phyloP scores from a whole-genome alignment of 2,113 vertebrate genomes.

The Heterocephalus glaber region DNA sequence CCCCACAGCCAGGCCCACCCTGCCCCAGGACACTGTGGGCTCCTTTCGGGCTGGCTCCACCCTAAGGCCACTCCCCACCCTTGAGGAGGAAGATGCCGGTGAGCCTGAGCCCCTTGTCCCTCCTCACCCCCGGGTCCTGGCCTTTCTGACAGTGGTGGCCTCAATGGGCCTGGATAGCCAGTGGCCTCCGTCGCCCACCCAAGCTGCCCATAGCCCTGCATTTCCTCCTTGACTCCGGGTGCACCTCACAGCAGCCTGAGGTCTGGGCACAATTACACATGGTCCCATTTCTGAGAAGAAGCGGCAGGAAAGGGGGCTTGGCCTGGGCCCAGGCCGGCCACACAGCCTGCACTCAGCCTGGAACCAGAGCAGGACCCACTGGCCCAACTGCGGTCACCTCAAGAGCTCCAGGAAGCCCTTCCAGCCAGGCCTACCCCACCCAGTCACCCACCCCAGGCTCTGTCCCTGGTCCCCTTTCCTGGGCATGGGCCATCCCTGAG shows the following conservation, averaged over 20 bases:
- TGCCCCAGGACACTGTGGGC: not conserved
- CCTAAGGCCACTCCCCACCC: conserved; percentile 3
- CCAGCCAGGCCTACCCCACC: not conserved
- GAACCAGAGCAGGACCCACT: not conserved
- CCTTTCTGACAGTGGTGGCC: not conserved
- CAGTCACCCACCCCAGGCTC: not conserved
- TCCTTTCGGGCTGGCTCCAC: not conserved
- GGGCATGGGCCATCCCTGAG: not conserved
- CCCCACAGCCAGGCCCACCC: not conserved
- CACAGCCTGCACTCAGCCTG: not conserved
- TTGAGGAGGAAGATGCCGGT: not conserved
- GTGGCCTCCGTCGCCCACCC: not conserved
- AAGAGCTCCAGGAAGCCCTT: not conserved
- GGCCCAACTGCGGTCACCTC: not conserved
- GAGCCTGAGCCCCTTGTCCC: not conserved
- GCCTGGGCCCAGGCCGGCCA: not conserved
- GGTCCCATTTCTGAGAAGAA: not conserved
- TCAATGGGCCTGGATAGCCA: accelerated
- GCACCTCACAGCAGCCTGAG: not conserved
- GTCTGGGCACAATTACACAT: not conserved
- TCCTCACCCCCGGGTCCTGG: not conserved
- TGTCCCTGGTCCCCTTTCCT: not conserved
- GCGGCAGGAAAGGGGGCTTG: not conserved
- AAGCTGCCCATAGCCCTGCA: accelerated
- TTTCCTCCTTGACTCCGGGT: not conserved